phyloP scores from a whole-genome alignment of 2,113 vertebrate species.

The Sinocyclocheilus grahami region DNA sequence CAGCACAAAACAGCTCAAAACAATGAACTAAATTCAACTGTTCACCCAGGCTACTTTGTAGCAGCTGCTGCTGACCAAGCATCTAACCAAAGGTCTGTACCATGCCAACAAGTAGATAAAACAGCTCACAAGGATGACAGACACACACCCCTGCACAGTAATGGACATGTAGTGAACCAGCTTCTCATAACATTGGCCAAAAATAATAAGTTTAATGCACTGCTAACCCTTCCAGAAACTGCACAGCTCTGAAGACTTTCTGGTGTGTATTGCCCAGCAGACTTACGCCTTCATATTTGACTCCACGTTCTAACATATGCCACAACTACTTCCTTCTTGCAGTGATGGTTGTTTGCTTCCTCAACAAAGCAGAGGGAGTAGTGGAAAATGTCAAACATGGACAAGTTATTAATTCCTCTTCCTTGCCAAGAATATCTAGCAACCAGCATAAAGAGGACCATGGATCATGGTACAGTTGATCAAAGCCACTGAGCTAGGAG shows the following conservation, averaged over 20 bases:
- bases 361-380: background rate
- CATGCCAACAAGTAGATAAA: background rate
- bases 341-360: background rate
- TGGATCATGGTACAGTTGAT: background rate
- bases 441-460: background rate
- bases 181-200: background rate
- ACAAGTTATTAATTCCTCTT: background rate
- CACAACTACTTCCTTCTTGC: background rate
- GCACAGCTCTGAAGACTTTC: background rate
- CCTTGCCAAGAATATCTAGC: slow-evolving; percentile 19
- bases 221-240: background rate
- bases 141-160: background rate
- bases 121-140: background rate
- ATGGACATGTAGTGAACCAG: background rate
- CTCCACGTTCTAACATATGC: background rate
- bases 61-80: background rate
- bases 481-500: background rate
- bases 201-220: background rate
- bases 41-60: background rate
- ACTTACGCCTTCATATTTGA: background rate
- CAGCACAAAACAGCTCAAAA: background rate
- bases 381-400: background rate
- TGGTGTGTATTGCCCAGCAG: background rate
- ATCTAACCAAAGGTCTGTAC: background rate
- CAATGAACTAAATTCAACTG: background rate